A percentile compares a stretch with the other conserved stretches of the same genome.
These are phyloP conservation scores for pig (Sus scrofa) DNA, from an alignment of 2,113 vertebrate genomes.

Conservation along the genomic window T2T-Sscrofa CM000827.6:101306001-101306500, in stretches of 20 bases:
- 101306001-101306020: constrained; percentile 22
- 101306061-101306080: constrained; percentile 13
- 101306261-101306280: neutral
- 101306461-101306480: neutral
- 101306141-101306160: neutral
- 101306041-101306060: constrained; percentile 57
- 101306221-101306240: neutral
- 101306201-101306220: neutral
- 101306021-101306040: constrained; percentile 63
- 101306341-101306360: neutral
- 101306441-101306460: neutral
- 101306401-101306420: neutral
- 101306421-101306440: neutral
- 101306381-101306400: neutral
- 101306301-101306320: neutral
- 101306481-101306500: neutral
- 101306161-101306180: neutral
- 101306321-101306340: neutral
- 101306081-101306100: constrained; percentile 40
- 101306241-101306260: constrained; percentile 40
- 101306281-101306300: neutral
- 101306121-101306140: neutral
- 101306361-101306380: neutral
- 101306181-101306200: neutral
- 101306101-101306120: constrained; percentile 16